Percentiles rank a stretch among this genome's conserved stretches.
These are phyloP conservation scores for Ophion slaviceki DNA, from an alignment of 2,888 invertebrate genomes.

Conservation along the genomic window DNA sequence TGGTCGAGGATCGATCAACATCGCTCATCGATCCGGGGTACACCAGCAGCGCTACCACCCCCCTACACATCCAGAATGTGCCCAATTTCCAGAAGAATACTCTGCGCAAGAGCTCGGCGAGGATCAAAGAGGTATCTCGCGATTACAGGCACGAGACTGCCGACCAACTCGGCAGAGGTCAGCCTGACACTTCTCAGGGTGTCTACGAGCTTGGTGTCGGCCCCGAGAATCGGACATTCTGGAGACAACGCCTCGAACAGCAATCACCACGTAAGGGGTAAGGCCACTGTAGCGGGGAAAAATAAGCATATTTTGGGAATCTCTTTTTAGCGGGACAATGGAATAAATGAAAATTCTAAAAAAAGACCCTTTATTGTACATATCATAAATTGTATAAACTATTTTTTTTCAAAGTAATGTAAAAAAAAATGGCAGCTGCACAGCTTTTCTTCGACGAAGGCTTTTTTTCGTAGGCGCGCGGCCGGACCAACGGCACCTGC, in stretches of 20 bases:
- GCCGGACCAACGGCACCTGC: no score
- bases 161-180: background rate
- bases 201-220: constrained; percentile 11
- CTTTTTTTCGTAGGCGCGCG: no score
- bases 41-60: background rate
- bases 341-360: no score
- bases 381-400: no score
- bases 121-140: constrained; percentile 8
- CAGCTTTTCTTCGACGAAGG: no score
- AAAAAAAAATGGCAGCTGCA: no score
- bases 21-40: no score
- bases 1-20: background rate
- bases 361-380: no score
- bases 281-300: background rate
- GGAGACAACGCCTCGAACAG: constrained; percentile 1
- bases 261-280: background rate
- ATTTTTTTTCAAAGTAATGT: no score
- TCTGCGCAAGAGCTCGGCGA: constrained; percentile 9
- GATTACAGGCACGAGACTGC: constrained; percentile 24
- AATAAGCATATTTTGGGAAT: background rate
- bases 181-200: background rate
- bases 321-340: no score
- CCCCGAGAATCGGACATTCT: no score
- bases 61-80: background rate
- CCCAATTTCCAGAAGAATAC: constrained; percentile 32